A percentile compares a stretch with the other conserved stretches of the same genome.
Conservation (phyloP, 2,797 vertebrate species). For the Lacerta viridis region DNA sequence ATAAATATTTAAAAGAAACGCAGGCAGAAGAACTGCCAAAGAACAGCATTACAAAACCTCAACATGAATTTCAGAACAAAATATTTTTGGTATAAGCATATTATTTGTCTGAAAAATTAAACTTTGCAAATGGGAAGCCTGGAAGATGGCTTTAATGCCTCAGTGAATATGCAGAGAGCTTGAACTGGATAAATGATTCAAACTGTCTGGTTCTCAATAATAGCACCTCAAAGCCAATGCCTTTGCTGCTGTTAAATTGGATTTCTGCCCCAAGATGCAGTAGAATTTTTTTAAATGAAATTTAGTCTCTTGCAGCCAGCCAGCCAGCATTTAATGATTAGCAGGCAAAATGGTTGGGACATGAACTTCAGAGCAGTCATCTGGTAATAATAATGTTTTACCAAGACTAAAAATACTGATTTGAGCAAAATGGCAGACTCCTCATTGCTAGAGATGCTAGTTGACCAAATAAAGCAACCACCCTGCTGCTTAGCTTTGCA, state of each 20-base stretch:
- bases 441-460: not conserved
- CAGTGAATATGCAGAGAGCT: constrained; percentile 22
- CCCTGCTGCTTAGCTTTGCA: too few species aligned
- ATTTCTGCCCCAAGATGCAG: not conserved
- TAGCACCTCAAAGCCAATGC: not conserved
- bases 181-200: constrained; percentile 7
- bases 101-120: not conserved
- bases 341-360: constrained; percentile 19
- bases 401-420: not conserved
- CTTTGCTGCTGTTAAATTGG: constrained; percentile 17
- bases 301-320: not conserved
- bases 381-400: constrained; percentile 5
- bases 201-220: not conserved
- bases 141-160: not conserved
- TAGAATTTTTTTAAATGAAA: constrained; percentile 1
- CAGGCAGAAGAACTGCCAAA: not conserved
- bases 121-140: constrained; percentile 6
- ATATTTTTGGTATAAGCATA: not conserved
- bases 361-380: constrained; percentile 6
- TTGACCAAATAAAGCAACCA: too few species aligned
- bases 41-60: not conserved
- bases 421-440: constrained; percentile 4
- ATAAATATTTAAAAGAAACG: not conserved
- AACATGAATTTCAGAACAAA: not conserved
- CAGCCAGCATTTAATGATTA: not conserved